Evolutionary conservation across 2,888 invertebrate genomes (phyloP).

Genomic region (Drosophila cognata): DNA sequence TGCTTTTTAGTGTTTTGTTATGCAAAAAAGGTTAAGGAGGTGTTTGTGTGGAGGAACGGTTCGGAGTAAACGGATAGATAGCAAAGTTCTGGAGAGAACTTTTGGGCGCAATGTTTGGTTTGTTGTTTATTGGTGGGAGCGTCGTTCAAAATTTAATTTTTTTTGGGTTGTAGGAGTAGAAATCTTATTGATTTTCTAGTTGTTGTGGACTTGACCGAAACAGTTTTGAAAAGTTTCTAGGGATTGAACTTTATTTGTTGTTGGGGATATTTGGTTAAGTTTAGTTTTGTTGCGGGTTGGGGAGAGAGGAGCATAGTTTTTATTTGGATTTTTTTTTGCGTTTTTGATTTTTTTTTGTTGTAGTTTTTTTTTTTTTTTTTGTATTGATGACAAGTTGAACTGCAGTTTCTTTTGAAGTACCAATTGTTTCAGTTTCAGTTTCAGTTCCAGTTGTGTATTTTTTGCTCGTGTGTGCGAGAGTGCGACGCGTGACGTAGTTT

Average conservation of each 20-base stretch:
- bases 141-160: constrained; percentile 67
- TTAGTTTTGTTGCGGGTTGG: constrained; percentile 55
- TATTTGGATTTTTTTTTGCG: constrained; percentile 24
- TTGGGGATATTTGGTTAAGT: constrained; percentile 64
- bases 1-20: constrained; percentile 62
- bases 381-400: constrained; percentile 60
- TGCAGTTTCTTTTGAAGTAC: constrained; percentile 68
- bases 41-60: constrained; percentile 79
- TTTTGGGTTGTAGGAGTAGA: constrained; percentile 68
- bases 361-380: constrained; percentile 12
- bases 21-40: constrained; percentile 83
- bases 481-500: constrained; percentile 56
- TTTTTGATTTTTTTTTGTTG: constrained; percentile 20
- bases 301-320: constrained; percentile 63
- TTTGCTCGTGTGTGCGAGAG: constrained; percentile 52
- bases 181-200: constrained; percentile 51
- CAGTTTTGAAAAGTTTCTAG: constrained; percentile 49
- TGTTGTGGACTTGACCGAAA: constrained; percentile 66
- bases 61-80: constrained; percentile 69
- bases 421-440: constrained; percentile 57
- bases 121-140: constrained; percentile 70
- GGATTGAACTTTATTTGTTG: constrained; percentile 52
- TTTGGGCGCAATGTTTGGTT: constrained; percentile 53
- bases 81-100: constrained; percentile 57
- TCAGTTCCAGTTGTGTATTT: constrained; percentile 46